phyloP scores from a whole-genome alignment of 2,113 vertebrate species.

The Phaethornis superciliosus region DNA sequence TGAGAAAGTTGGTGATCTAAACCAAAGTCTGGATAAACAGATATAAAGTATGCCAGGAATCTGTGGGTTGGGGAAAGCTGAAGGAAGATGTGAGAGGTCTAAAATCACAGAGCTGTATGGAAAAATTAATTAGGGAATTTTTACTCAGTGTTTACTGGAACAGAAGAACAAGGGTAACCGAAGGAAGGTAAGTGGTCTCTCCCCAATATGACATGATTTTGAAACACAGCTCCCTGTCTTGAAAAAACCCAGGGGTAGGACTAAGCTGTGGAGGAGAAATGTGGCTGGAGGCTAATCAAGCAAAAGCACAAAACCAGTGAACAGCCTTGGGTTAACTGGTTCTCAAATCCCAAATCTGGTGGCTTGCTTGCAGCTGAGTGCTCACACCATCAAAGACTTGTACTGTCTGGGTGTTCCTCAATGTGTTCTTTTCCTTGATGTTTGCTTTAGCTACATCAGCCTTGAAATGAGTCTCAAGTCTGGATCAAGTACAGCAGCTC shows the following conservation, averaged over 20 bases:
- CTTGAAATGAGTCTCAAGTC: neutral
- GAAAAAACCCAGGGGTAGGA: neutral
- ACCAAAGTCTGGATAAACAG: neutral
- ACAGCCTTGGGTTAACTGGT: neutral
- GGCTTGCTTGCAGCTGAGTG: neutral
- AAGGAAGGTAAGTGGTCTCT: neutral
- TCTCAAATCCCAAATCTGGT: neutral
- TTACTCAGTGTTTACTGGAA: neutral
- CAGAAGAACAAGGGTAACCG: neutral
- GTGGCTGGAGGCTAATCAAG: rapidly evolving
- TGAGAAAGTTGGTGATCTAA: neutral
- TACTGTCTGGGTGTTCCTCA: neutral
- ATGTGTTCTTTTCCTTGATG: neutral
- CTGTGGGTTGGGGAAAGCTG: neutral
- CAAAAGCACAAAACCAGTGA: neutral
- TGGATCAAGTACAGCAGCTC: neutral
- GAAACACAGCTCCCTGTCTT: neutral
- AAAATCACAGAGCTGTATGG: neutral
- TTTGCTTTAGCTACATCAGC: neutral
- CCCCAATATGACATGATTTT: neutral
- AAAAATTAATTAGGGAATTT: neutral
- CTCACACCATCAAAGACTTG: rapidly evolving
- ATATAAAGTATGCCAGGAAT: neutral
- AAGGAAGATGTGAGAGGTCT: neutral
- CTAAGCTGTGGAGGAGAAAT: neutral